A percentile compares a stretch with the other conserved stretches of the same genome.
These are phyloP conservation scores for Agonopterix alstromeriana DNA, from an alignment of 2,888 invertebrate genomes.

Conservation along the genomic window DNA sequence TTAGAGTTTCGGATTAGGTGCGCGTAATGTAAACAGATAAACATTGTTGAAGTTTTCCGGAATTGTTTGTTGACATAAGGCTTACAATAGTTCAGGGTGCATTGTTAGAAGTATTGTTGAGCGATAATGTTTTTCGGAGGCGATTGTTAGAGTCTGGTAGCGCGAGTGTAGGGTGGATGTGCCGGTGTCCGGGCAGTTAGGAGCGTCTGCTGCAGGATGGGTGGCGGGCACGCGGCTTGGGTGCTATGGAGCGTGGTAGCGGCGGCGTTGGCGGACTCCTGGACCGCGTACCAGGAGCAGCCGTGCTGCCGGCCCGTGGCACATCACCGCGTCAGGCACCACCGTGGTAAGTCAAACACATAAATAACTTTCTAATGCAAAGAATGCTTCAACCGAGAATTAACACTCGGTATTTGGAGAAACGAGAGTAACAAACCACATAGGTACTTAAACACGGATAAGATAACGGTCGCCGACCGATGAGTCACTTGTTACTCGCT, in stretches of 20 bases:
- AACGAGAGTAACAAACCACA: no score
- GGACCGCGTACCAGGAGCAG: slow-evolving; percentile 81
- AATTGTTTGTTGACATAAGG: slow-evolving; percentile 49
- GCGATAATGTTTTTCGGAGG: slow-evolving; percentile 21
- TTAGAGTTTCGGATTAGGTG: slow-evolving; percentile 47
- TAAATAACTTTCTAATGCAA: no score
- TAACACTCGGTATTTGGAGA: no score
- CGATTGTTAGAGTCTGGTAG: slow-evolving; percentile 19
- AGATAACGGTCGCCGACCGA: no score
- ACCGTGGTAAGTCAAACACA: slow-evolving; percentile 68
- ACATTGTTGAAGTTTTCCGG: slow-evolving; percentile 59
- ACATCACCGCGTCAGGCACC: slow-evolving; percentile 79
- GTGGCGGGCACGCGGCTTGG: slow-evolving; percentile 34
- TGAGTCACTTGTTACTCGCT: no score
- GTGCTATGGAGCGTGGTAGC: slow-evolving; percentile 51
- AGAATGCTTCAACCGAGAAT: no score
- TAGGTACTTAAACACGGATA: no score
- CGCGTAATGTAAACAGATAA: slow-evolving; percentile 60
- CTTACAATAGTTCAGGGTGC: slow-evolving; percentile 28
- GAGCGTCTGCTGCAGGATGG: slow-evolving; percentile 5
- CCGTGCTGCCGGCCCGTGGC: slow-evolving; percentile 79
- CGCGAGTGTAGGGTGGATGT: slow-evolving; percentile 43
- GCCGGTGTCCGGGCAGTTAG: slow-evolving; percentile 23
- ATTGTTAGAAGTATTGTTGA: slow-evolving; percentile 32
- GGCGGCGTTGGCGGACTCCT: slow-evolving; percentile 78